Evolutionary conservation across 2,888 invertebrate species (phyloP).

Genomic region (Noctua janthe): DNA sequence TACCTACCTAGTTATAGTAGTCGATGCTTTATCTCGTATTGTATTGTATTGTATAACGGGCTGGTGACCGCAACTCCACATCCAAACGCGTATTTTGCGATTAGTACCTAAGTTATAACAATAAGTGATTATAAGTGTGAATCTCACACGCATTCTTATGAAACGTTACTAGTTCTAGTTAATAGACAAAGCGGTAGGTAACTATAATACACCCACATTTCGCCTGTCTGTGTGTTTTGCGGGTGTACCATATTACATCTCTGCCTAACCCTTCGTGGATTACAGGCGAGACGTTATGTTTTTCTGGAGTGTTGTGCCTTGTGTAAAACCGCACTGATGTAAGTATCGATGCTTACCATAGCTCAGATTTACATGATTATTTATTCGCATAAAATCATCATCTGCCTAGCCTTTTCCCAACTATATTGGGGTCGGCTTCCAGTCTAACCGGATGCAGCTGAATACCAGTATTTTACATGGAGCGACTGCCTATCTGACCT

Average conservation of each 20-base stretch:
- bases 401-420: no score
- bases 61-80: no score
- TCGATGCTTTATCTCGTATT: constrained; percentile 2
- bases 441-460: no score
- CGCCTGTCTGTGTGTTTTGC: not conserved
- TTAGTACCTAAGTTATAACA: constrained; percentile 15
- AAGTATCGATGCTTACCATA: not conserved
- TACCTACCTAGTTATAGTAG: constrained; percentile 11
- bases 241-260: not conserved
- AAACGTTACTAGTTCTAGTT: not conserved
- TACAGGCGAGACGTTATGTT: not conserved
- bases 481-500: no score
- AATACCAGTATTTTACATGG: no score
- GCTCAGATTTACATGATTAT: not conserved
- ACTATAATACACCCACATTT: not conserved
- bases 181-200: not conserved
- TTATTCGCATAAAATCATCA: no score
- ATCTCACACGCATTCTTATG: constrained; percentile 32
- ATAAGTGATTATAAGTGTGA: constrained; percentile 13
- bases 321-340: not conserved
- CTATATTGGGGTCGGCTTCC: no score
- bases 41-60: no score
- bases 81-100: no score
- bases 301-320: not conserved
- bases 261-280: not conserved